These are phyloP conservation scores for Borostomias antarcticus DNA, from an alignment of 2,797 vertebrate genomes.

Conservation along the genomic window DNA sequence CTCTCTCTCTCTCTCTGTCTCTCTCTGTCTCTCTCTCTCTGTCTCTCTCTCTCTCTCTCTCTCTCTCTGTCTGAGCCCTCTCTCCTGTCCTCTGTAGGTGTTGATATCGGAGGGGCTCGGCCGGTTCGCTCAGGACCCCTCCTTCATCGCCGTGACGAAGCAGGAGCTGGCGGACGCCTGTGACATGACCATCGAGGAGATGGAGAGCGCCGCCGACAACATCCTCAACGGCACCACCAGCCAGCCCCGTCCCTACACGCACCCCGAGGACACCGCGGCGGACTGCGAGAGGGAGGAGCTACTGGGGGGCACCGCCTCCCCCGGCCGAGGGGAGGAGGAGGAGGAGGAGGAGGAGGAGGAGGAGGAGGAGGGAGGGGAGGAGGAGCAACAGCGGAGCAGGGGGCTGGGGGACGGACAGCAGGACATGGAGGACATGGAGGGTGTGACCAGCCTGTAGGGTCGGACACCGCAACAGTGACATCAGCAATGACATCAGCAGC, in stretches of 20 bases:
- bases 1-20: not conserved
- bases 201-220: slow-evolving; percentile 97
- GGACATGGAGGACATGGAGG: slow-evolving; percentile 90
- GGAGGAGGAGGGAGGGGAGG: slow-evolving; percentile 64
- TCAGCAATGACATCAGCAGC: slow-evolving; percentile 57
- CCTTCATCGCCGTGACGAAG: slow-evolving; percentile 95
- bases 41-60: not conserved
- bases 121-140: slow-evolving; percentile 95
- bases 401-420: slow-evolving; percentile 67
- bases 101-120: slow-evolving; percentile 97
- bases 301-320: slow-evolving; percentile 51
- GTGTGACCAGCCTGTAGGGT: slow-evolving; percentile 92
- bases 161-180: slow-evolving; percentile 95
- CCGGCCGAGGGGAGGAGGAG: slow-evolving; percentile 28
- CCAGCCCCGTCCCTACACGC: slow-evolving; percentile 87
- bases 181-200: slow-evolving; percentile 98
- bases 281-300: slow-evolving; percentile 78
- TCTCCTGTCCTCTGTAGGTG: slow-evolving; percentile 75
- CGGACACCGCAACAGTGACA: slow-evolving; percentile 58
- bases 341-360: slow-evolving; percentile 35
- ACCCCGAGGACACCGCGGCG: slow-evolving; percentile 64
- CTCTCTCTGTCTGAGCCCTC: not conserved
- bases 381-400: slow-evolving; percentile 70
- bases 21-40: not conserved
- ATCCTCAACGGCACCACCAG: slow-evolving; percentile 91